Evolutionary conservation across 2,888 invertebrate species (phyloP), one percentile per base, ranked within the genome.

Genomic region (Helleia helle): DNA sequence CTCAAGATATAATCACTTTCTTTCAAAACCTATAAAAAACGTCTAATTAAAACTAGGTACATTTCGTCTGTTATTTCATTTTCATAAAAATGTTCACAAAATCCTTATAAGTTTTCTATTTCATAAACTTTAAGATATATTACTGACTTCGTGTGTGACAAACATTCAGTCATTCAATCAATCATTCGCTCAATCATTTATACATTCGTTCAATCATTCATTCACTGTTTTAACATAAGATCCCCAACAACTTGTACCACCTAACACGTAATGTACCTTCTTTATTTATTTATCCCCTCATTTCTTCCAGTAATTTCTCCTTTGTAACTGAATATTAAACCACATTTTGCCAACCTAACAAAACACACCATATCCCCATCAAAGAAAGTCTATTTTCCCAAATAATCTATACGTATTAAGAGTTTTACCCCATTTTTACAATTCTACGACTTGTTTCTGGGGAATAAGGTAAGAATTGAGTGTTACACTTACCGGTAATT

Each of bases 251-350:
- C 14, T 39, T n/a, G 62, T 63, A 64, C 65, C 72, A 69, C 71
- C 71, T 71, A 71, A 76, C 83, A 77, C 80, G 70, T 73, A 71
- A 73, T 73, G 73, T 67, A 46, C 29, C 14, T 51, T 58, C 48
- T 56, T 80, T 76, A 80, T 74, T 83, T 83, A 84, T 81, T 81
- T 66, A 81, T 66, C 52, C 68, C 70, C 67, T 75, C 73, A 81
- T 83, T 77, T 72, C 77, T 74, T 68, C 63, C 61, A 62, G 79
- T 79, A 81, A 83, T 84, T 81, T 80, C n/a, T n/a, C 77, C 72
- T 71, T 65, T 64, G 71, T 71, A 80, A 77, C 71, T 72, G 73
- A 80, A 80, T 79, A 79, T 75, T 77, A 77, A 75, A 77, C 71
- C 70, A 64, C 65, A 58, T 61, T 46, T n/a, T n/a, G n/a, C 67